Base-by-base conservation (phyloP, 2,888 invertebrate species). In the Dorcus parallelipipedus region DNA sequence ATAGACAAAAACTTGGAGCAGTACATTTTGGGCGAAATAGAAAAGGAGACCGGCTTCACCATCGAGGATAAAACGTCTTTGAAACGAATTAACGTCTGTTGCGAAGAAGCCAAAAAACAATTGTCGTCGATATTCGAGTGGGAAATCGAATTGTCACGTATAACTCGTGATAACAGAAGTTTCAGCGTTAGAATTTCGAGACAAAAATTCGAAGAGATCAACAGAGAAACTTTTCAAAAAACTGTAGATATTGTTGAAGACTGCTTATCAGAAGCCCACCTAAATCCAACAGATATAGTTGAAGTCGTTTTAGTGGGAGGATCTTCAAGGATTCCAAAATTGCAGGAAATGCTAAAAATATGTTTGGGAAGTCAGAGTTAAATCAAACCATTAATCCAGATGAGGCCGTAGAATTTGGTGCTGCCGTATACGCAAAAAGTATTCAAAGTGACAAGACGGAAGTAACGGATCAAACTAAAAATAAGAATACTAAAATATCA, bases 261-360 rank as follows among this genome's bases (percentile, higher is more conserved):
- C 8, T 68, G 67, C 50, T 53, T 71, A 41, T 49, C 61, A 40
- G 60, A 56, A 41, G 56, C 61, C 1, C 57, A 58, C 6, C 23
- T 71, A 9, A 17, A 40, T 1, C 62, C 63, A 59, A 33, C 48
- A 0, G 56, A 68, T 1, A 70, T 71, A 9, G 63, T 64, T 23
- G 68, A 71, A 42, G 63, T 72, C 33, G 59, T 71, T 9, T 33
- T 72, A 9, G 66, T 69, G 0, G 72, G 72, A 33, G 72, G 71
- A 23, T 67, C 70, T 0, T 69, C 70, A 0, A 60, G 67, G 23
- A 71, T 72, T 10, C 71, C 70, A 8, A 68, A 68, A 63, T 53
- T 73, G 8, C 62, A 65, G 23, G 39, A 63, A 49, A 14, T 67
- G 38, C 14, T 20, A 20, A 20, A 20, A 20, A 20, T 20, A 20